Base-by-base conservation (phyloP, 2,797 vertebrate genomes). In the Hipposideros larvatus region DNA sequence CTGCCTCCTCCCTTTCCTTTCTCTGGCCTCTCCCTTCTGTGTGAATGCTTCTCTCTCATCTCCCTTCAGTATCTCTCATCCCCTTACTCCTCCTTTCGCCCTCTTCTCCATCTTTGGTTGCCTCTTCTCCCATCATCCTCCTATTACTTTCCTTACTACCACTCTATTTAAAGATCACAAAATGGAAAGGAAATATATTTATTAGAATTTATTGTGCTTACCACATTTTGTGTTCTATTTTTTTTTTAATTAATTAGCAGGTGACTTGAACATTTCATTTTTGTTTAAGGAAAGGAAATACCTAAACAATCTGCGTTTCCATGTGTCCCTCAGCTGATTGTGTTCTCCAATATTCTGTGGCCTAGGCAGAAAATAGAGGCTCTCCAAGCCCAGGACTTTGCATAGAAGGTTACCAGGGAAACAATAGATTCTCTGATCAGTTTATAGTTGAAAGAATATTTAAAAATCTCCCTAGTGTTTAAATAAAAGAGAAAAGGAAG, bases 371-470 rank as follows among this genome's bases (percentile, higher is more conserved):
- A 96, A 89, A 75, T 46, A 79, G 95, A 96, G 51, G 1, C 51
- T 83, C 19, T 89, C 13, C 51, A 61, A 31, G 31, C 1, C 34
- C 71, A 79, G 66, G 11, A 83, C 46, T 80, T 71, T 55, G 31
- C 70, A 48, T 43, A 84, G 16, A 68, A 90, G 70, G 59, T 95
- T 93, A 86, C 85, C 75, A 96, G 59, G 85, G 74, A 95, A 96
- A 92, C 41, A 94, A 82, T 65, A 68, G 37, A 77, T 95, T 89
- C 61, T 86, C n/a, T 65, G 24, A 87, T 94, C 37, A 68, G 11
- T 84, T 84, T 95, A 43, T 80, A 55, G 53, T 91, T 77, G 37
- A 43, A 90, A 94, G 28, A 11, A 65, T 34, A 88, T 87, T 37
- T 46, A 5, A 3, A 77, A 65, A 87, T 68, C 15, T 91, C 15